phyloP scores from a whole-genome alignment of 2,888 invertebrate species.

The Trissonchulus sp. region DNA sequence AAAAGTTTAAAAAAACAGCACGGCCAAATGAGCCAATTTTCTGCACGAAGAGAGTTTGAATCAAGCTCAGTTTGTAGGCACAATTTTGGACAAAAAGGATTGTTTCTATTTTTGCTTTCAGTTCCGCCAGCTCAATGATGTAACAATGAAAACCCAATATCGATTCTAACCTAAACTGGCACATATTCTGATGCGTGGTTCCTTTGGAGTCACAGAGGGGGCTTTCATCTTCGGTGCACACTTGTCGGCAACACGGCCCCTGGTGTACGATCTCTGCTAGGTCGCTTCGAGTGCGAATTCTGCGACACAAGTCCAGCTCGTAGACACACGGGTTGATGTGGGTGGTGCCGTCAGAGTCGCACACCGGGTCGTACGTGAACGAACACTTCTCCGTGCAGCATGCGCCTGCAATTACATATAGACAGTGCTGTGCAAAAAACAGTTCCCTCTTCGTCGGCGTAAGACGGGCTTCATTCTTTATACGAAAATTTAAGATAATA shows the following conservation, averaged over 20 bases:
- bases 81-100: too few relatives aligned
- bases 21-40: too few relatives aligned
- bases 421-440: too few relatives aligned
- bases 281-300: not conserved
- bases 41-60: too few relatives aligned
- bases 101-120: too few relatives aligned
- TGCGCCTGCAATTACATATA: constrained; percentile 22
- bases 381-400: constrained; percentile 10
- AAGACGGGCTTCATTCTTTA: too few relatives aligned
- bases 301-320: not conserved
- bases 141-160: too few relatives aligned
- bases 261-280: not conserved
- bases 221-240: constrained; percentile 15
- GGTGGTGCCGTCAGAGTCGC: constrained; percentile 3
- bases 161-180: constrained; percentile 14
- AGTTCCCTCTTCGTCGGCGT: too few relatives aligned
- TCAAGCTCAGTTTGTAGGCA: too few relatives aligned
- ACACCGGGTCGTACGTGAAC: constrained; percentile 11
- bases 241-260: constrained; percentile 22
- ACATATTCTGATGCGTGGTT: constrained; percentile 5
- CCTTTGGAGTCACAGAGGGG: constrained; percentile 12
- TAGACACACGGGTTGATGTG: constrained; percentile 20
- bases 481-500: too few relatives aligned
- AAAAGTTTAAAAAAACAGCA: too few relatives aligned
- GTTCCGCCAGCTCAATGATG: too few relatives aligned